Evolutionary conservation across 1,140 invertebrate species (phyloP).

Genomic region (Drosophila bipectinata): DNA sequence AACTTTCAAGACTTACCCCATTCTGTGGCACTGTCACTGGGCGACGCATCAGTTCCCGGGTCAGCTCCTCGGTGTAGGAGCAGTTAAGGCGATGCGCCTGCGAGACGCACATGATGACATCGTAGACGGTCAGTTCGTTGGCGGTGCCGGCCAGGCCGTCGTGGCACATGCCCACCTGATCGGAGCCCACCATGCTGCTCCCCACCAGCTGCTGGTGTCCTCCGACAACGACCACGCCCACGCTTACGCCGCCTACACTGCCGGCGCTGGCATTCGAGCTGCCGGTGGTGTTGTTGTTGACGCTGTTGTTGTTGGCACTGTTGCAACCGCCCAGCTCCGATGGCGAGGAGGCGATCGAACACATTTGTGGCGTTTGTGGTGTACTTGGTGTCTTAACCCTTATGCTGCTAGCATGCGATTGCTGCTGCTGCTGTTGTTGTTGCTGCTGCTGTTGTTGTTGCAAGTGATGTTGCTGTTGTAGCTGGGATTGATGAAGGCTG

Average conservation of each 20-base stretch:
- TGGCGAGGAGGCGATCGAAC: conserved; percentile 83
- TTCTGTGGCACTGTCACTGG: conserved; percentile 84
- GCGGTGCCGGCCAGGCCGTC: conserved; percentile 66
- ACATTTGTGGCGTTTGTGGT: conserved; percentile 84
- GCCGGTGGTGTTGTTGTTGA: conserved; percentile 33
- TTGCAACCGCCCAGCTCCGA: conserved; percentile 81
- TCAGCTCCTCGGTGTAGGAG: conserved; percentile 95
- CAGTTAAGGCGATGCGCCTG: conserved; percentile 96
- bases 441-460: conserved; percentile 63
- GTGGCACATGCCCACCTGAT: conserved; percentile 71
- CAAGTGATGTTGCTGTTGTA: conserved; percentile 55
- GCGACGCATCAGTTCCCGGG: conserved; percentile 87
- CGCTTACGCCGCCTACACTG: conserved; percentile 75
- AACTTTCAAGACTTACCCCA: conserved; percentile 70
- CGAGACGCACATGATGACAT: conserved; percentile 94
- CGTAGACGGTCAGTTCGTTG: conserved; percentile 88
- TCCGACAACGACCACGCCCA: conserved; percentile 63
- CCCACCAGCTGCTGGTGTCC: conserved; percentile 62
- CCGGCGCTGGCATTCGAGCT: conserved; percentile 54
- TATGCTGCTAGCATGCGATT: conserved; percentile 67
- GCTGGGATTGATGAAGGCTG: conserved; percentile 55
- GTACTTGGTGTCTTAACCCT: conserved; percentile 82
- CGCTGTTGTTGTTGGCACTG: conserved; percentile 74
- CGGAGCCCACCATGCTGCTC: conserved; percentile 57
- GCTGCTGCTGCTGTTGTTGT: conserved; percentile 73